Conservation (phyloP, 2,113 vertebrate species). For the Coregonus clupeaformis region DNA sequence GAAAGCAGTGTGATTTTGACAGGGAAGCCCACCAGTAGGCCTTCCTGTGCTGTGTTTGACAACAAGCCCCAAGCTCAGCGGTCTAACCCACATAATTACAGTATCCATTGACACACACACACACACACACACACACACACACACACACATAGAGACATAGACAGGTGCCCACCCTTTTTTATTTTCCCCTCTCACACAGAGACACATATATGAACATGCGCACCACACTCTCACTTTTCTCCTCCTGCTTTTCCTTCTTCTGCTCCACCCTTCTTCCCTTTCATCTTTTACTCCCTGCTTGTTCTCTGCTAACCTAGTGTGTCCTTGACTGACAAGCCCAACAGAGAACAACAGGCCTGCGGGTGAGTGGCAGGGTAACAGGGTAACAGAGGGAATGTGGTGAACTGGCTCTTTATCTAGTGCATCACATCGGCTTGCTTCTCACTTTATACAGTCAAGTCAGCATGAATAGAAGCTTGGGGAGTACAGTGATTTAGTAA, state of each 20-base stretch:
- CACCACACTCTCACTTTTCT: no score
- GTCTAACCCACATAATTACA: slow-evolving; percentile 7
- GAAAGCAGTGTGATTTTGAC: background rate
- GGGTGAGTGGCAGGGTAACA: slow-evolving; percentile 27
- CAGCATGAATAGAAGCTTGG: slow-evolving; percentile 66
- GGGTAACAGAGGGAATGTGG: slow-evolving; percentile 64
- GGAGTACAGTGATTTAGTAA: slow-evolving; percentile 72
- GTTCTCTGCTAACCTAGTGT: background rate
- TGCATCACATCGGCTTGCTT: slow-evolving; percentile 42
- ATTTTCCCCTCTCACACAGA: background rate
- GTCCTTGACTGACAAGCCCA: slow-evolving; percentile 8
- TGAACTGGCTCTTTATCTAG: slow-evolving; percentile 6
- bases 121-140: slow-evolving; percentile 1
- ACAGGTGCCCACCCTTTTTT: no score
- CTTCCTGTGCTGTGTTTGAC: background rate
- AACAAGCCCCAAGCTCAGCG: slow-evolving; percentile 6
- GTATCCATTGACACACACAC: background rate
- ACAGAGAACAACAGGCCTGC: background rate
- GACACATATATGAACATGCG: background rate
- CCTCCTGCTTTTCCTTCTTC: background rate
- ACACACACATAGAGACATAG: background rate
- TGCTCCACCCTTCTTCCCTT: background rate
- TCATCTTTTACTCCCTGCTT: background rate
- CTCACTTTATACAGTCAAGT: slow-evolving; percentile 64
- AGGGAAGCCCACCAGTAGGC: background rate